These are phyloP conservation scores for Anguilla rostrata DNA, from an alignment of 2,113 vertebrate species.

Conservation along the genomic window DNA sequence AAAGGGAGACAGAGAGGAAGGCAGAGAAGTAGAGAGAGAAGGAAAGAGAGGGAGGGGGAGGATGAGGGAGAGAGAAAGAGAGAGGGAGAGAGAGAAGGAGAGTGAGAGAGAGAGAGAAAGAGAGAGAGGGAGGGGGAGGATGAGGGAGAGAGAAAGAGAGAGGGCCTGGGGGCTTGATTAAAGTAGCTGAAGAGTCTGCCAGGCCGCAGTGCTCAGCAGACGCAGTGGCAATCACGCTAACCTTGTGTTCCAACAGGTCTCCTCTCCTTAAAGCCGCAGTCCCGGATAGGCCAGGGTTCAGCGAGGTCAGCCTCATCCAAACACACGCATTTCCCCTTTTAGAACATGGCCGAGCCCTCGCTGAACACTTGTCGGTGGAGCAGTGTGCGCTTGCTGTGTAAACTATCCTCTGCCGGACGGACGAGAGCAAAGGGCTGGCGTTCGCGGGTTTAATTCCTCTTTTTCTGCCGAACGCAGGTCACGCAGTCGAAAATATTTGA, in stretches of 20 bases:
- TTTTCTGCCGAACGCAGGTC: neutral
- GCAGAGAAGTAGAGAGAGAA: no score
- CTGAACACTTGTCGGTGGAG: neutral
- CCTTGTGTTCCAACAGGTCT: slow-evolving; percentile 30
- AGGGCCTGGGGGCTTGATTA: slow-evolving; percentile 27
- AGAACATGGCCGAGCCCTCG: neutral
- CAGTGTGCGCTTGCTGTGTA: neutral
- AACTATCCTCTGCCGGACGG: neutral
- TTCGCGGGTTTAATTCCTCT: neutral
- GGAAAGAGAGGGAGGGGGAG: no score
- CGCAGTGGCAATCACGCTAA: slow-evolving; percentile 31
- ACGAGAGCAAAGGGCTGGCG: neutral
- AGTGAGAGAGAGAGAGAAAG: no score
- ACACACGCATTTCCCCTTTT: neutral
- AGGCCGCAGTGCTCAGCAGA: slow-evolving; percentile 23
- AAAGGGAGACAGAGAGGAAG: no score
- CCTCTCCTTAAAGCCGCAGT: neutral
- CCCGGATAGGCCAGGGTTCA: slow-evolving; percentile 1
- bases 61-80: no score
- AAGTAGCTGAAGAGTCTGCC: slow-evolving; percentile 28
- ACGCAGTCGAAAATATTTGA: neutral
- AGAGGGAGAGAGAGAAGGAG: neutral
- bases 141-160: neutral
- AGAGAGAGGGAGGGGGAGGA: neutral
- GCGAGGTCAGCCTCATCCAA: neutral